phyloP scores from a whole-genome alignment of 2,113 vertebrate genomes.

The Bothrops jararaca region DNA sequence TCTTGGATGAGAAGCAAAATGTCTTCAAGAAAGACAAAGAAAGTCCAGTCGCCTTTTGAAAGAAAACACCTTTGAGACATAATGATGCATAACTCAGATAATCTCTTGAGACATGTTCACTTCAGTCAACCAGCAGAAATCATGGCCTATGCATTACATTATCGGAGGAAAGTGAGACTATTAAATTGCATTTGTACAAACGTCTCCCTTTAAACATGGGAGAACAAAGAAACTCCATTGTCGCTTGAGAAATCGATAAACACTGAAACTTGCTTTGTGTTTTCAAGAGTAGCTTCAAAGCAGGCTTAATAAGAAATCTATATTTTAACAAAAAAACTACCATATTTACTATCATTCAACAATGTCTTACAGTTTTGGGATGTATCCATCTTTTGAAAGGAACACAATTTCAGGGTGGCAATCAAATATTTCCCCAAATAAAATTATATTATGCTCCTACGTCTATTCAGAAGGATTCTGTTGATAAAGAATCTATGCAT shows the following conservation, averaged over 20 bases:
- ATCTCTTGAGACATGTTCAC: too few species aligned
- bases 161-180: too few species aligned
- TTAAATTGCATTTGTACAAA: too few species aligned
- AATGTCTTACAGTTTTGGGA: neutral
- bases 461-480: slow-evolving; percentile 43
- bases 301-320: neutral
- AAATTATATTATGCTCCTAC: slow-evolving; percentile 39
- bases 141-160: too few species aligned
- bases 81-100: too few species aligned
- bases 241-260: neutral
- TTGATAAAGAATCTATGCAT: slow-evolving; percentile 65
- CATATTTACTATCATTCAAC: neutral
- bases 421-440: slow-evolving; percentile 6
- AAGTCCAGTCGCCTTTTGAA: too few species aligned
- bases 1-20: too few species aligned
- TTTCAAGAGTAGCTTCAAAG: neutral
- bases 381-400: neutral
- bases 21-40: too few species aligned
- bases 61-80: too few species aligned
- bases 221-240: neutral
- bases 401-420: neutral
- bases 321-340: neutral
- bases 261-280: neutral
- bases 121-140: too few species aligned
- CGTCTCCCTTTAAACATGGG: neutral